A percentile compares a stretch with the other conserved stretches of the same genome.
Conservation (phyloP, 2,113 vertebrate species). For the Bos taurus region DNA sequence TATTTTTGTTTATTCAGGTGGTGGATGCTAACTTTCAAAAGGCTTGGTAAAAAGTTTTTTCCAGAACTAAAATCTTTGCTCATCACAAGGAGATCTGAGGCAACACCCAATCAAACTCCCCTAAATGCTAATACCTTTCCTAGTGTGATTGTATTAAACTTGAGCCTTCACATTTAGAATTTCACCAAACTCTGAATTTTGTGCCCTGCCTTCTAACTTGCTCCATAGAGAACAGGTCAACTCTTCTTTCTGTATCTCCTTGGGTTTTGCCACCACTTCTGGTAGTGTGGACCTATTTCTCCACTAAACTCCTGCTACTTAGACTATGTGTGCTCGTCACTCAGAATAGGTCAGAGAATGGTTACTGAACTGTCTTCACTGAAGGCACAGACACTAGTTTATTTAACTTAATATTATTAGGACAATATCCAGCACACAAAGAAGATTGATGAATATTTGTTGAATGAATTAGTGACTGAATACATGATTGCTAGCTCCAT, state of each 20-base stretch:
- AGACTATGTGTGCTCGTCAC: rapidly evolving
- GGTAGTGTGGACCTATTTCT: rapidly evolving
- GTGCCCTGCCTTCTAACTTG: background rate
- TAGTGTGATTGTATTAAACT: background rate
- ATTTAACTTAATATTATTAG: background rate
- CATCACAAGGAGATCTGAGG: background rate
- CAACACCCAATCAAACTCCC: background rate
- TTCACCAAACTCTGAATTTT: background rate
- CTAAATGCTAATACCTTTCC: background rate
- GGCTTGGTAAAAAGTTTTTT: background rate
- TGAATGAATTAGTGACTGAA: background rate
- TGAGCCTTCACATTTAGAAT: background rate
- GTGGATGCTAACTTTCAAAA: background rate
- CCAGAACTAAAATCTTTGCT: background rate
- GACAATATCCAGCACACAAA: background rate
- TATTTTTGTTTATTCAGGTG: background rate
- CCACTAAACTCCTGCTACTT: no score
- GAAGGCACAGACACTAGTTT: background rate
- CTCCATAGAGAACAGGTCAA: background rate
- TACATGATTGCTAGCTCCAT: background rate
- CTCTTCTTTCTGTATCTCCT: background rate
- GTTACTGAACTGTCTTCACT: background rate
- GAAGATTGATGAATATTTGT: background rate
- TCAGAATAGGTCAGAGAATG: background rate
- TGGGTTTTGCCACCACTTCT: no score